These are phyloP conservation scores for Scelioninae gen. 1 DNA, from an alignment of 2,888 invertebrate genomes.

Conservation along the genomic window DNA sequence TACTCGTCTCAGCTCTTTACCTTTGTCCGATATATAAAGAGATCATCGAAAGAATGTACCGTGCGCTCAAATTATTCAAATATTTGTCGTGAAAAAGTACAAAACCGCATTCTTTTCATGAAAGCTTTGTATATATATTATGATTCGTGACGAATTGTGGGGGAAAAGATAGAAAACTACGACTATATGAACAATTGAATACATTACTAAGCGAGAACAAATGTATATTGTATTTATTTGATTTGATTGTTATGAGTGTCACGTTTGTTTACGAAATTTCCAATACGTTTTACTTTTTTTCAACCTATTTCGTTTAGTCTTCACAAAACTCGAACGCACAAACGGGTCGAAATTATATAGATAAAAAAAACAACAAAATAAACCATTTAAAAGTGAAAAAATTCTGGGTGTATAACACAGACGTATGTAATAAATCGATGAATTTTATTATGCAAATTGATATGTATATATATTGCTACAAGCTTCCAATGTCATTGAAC, in stretches of 20 bases:
- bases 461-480: conserved; percentile 85
- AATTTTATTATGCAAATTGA: conserved; percentile 66
- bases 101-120: conserved; percentile 59
- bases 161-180: conserved; percentile 37
- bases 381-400: conserved; percentile 20
- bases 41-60: conserved; percentile 30
- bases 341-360: conserved; percentile 30
- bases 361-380: conserved; percentile 23
- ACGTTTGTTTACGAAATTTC: conserved; percentile 56
- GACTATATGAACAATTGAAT: conserved; percentile 47
- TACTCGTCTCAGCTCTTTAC: conserved; percentile 2
- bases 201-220: conserved; percentile 51
- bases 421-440: conserved; percentile 60
- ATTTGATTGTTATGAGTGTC: conserved; percentile 62
- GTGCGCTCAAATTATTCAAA: conserved; percentile 11
- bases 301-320: conserved; percentile 13
- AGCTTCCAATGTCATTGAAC: conserved; percentile 94
- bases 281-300: conserved; percentile 28
- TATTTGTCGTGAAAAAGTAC: conserved; percentile 52
- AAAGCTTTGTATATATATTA: conserved; percentile 62
- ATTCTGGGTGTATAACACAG: conserved; percentile 59
- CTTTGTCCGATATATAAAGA: conserved; percentile 1
- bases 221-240: conserved; percentile 67
- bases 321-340: conserved; percentile 42
- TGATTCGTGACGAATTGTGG: conserved; percentile 13